Evolutionary conservation across 23 tunicate genomes (phyloP).

Genomic region (Ciona savignyi): DNA sequence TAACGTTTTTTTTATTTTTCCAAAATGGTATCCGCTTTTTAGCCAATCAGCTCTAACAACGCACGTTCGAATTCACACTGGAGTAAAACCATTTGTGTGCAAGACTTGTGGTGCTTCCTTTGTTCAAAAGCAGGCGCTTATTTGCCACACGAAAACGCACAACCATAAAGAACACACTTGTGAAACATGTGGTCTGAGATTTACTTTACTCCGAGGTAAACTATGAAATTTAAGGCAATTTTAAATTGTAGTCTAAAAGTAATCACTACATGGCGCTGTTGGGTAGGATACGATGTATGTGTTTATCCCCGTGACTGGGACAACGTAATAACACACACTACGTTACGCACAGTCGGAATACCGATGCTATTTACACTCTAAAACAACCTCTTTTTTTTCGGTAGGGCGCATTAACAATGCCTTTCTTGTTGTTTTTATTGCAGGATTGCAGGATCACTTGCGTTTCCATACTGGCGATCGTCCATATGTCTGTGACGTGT

Average conservation of each 20-base stretch:
- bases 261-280: too few relatives aligned
- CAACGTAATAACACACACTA: too few relatives aligned
- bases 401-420: too few relatives aligned
- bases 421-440: too few relatives aligned
- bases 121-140: not conserved
- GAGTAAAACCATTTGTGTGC: not conserved
- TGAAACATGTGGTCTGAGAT: not conserved
- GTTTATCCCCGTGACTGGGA: too few relatives aligned
- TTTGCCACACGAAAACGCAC: not conserved
- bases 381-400: too few relatives aligned
- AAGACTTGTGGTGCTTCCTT: not conserved
- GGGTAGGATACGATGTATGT: too few relatives aligned
- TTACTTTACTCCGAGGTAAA: not conserved
- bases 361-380: too few relatives aligned
- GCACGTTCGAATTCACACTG: not conserved
- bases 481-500: slow-evolving; percentile 6
- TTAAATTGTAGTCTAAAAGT: too few relatives aligned
- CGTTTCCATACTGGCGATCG: slow-evolving; percentile 12
- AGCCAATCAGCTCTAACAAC: not conserved
- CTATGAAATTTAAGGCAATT: not conserved
- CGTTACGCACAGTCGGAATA: too few relatives aligned
- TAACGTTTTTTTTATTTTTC: too few relatives aligned
- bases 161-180: not conserved
- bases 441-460: slow-evolving; percentile 4
- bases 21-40: too few relatives aligned